Evolutionary conservation across 1,140 invertebrate genomes (phyloP), one percentile per base, ranked within the genome.

Genomic region (Heterodera schachtii): DNA sequence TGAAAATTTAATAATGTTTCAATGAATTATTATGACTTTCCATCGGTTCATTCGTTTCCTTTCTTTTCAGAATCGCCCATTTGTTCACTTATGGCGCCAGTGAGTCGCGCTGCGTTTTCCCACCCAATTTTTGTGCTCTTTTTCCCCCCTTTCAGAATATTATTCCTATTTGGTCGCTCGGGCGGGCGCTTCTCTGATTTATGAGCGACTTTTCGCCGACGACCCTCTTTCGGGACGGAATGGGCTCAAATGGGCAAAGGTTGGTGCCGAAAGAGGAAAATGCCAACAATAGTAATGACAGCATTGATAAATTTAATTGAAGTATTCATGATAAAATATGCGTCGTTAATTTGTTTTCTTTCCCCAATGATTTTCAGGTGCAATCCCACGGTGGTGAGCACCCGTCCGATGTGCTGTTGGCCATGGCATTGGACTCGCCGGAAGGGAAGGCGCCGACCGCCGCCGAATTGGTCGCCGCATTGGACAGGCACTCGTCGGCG

Each of bases 121-220:
- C 31, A 31, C 31, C 31, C 31, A 31, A 31, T 31, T 31, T 44
- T 75, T 44, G 52, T 78, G 52, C n/a, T 13, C n/a, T 41, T 49
- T 8, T 16, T 21, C 31, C 11, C 21, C 13, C 16, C 19, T 16
- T 21, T n/a, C n/a, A 78, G 77, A 97, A 91, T 99, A 99, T 91
- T 98, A 98, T 90, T 95, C 96, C 0, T 99, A 99, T 91, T 91
- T 98, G 73, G 94, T 98, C 87, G 98, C 97, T 0, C 93, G 95
- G 85, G 95, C 96, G 41, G 93, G 98, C 64, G 96, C 97, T 0
- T 94, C 95, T 46, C 94, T 93, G 92, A 96, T 97, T 82, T 99
- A 97, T 96, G 93, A 95, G 86, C 93, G 93, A 31, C 94, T 94
- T 87, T 98, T 99, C 87, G 92, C 93, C 87, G 88, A 91, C 0